Conservation (phyloP, 2,797 vertebrate genomes). For the Poliocrania exsul region DNA sequence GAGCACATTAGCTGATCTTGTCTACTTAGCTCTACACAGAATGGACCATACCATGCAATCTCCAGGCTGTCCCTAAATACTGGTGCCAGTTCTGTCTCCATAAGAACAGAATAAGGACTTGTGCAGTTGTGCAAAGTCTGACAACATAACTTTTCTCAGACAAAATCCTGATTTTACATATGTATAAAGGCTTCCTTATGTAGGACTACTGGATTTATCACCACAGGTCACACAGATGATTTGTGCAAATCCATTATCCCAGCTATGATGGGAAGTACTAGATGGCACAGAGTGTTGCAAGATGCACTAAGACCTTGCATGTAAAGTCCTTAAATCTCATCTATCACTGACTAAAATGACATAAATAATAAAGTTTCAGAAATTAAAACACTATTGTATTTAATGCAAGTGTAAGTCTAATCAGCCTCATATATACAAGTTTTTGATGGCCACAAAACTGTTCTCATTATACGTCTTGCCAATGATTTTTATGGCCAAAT, state of each 20-base stretch:
- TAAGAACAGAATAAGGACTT: background rate
- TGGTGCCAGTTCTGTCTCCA: background rate
- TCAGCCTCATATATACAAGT: background rate
- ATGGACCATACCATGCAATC: no score
- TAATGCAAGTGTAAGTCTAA: background rate
- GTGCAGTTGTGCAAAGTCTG: background rate
- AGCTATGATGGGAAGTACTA: background rate
- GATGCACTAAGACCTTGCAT: background rate
- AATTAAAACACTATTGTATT: background rate
- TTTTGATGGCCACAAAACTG: background rate
- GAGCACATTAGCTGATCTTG: no score
- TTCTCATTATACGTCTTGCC: background rate
- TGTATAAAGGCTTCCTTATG: background rate
- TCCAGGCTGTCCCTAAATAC: background rate
- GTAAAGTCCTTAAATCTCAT: background rate
- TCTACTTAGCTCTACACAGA: no score
- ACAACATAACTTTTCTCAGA: background rate
- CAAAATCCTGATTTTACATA: background rate
- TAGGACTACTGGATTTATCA: background rate
- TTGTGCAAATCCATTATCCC: background rate
- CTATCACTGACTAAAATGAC: background rate
- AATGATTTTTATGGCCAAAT: background rate
- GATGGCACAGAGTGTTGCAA: background rate
- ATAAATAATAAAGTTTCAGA: background rate
- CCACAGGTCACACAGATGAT: background rate